Evolutionary conservation across 2,797 vertebrate species (phyloP), one percentile per base, ranked within the genome.

Genomic region (Notolabrus celidotus): DNA sequence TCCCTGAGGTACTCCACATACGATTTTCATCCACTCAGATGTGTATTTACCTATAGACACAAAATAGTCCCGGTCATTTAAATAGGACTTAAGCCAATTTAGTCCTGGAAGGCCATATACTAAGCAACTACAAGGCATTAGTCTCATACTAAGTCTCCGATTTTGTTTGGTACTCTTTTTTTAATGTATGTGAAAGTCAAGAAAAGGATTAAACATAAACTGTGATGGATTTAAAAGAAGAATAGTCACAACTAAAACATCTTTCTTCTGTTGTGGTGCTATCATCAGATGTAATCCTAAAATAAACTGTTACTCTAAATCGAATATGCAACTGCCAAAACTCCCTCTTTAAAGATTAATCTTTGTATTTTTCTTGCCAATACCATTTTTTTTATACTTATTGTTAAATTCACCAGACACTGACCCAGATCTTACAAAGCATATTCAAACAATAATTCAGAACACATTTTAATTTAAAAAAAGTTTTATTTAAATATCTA

Each of bases 401-500:
- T 5, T 38, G 39, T 16, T 42, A 17, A 9, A 51, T 58, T 33
- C 33, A 33, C 33, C 3, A 33, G 33, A 33, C n/a, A 14, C 12
- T 47, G 33, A 8, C 33, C 2, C 11, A 5, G 34, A 29, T 17
- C n/a, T 22, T 31, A 7, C 36, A 10, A 45, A 19, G 6, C 39
- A 47, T n/a, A 54, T 14, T 34, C 5, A 3, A 60, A 70, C 29
- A 71, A 62, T 34, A 20, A 62, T 25, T 56, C 12, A 19, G 57
- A 41, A 71, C 33, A 38, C 55, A 56, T 23, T 46, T 77, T 84
- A 88, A 80, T 79, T 68, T 83, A 90, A 86, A 92, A 85, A 86
- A 10, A 72, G 75, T 70, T 93, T 93, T 94, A 94, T 94, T 94
- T 84, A 90, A 93, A 92, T 87, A 92, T 89, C 64, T 83, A 79